Evolutionary conservation across 2,797 vertebrate species (phyloP).

Genomic region (Danio aesculapii): DNA sequence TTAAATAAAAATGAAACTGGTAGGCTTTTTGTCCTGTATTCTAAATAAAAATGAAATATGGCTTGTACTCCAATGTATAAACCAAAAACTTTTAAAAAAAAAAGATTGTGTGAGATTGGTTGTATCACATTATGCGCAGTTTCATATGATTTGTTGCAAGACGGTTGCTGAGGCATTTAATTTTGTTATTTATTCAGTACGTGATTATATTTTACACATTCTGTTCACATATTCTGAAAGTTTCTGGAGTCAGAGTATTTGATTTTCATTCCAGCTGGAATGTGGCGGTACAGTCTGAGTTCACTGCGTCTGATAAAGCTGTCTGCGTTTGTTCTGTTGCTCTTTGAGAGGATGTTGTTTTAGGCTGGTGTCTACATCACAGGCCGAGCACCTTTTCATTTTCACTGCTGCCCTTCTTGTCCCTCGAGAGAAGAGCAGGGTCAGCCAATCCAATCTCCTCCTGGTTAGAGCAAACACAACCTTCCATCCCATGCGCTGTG

Average conservation of each 20-base stretch:
- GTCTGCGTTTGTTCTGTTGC: constrained; percentile 1
- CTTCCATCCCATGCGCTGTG: constrained; percentile 22
- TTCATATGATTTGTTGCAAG: not conserved
- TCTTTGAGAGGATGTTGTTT: constrained; percentile 12
- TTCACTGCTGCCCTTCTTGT: constrained; percentile 9
- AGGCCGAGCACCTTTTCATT: constrained; percentile 43
- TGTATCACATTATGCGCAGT: not conserved
- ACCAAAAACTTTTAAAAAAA: too few species aligned
- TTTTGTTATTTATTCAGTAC: not conserved
- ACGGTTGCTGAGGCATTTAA: not conserved
- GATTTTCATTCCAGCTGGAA: constrained; percentile 10
- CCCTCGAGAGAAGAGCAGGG: constrained; percentile 26
- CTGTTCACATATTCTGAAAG: not conserved
- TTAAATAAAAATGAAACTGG: too few species aligned
- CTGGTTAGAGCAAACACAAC: constrained; percentile 51
- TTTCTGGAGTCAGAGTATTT: not conserved
- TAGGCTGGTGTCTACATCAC: constrained; percentile 27
- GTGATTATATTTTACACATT: constrained; percentile 3
- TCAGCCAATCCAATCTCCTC: constrained; percentile 43
- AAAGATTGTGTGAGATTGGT: too few species aligned
- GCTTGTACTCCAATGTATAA: too few species aligned
- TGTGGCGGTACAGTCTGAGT: not conserved
- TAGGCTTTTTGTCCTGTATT: too few species aligned
- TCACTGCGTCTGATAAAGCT: constrained; percentile 21
- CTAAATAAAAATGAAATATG: too few species aligned